A percentile compares a stretch with the other conserved stretches of the same genome.
phyloP scores from a whole-genome alignment of 2,113 vertebrate genomes.

The Nycticorax nycticorax region DNA sequence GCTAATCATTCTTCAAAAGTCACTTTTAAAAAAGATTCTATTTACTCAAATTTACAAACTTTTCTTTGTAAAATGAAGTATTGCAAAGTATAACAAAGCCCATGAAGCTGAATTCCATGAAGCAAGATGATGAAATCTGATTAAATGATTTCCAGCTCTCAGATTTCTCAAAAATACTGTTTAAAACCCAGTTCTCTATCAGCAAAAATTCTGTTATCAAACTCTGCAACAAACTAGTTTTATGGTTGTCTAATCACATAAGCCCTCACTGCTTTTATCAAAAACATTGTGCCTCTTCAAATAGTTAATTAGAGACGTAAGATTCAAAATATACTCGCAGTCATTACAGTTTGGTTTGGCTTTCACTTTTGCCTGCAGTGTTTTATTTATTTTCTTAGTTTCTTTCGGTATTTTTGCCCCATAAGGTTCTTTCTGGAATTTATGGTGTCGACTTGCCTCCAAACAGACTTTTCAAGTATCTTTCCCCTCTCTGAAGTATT shows the following conservation, averaged over 20 bases:
- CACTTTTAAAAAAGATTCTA: neutral
- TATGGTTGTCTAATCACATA: neutral
- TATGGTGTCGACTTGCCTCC: neutral
- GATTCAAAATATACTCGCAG: neutral
- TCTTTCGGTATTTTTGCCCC: neutral
- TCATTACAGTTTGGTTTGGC: neutral
- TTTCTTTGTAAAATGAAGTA: neutral
- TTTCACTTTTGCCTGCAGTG: neutral
- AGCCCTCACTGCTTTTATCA: neutral
- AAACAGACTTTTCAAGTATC: neutral
- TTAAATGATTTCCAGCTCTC: neutral
- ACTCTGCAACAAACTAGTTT: neutral
- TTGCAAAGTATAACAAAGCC: neutral
- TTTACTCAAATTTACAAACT: neutral
- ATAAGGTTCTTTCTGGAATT: neutral
- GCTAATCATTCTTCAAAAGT: neutral
- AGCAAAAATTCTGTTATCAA: neutral
- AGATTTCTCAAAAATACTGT: neutral
- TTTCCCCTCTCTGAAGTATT: neutral
- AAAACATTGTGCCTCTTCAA: neutral
- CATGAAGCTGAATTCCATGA: neutral
- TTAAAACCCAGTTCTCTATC: neutral
- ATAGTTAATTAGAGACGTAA: neutral
- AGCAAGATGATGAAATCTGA: neutral
- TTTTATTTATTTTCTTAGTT: neutral